Percentiles rank a stretch among this genome's conserved stretches.
Conservation (phyloP, 1,140 invertebrate species). For the Armadillidium nasatum region DNA sequence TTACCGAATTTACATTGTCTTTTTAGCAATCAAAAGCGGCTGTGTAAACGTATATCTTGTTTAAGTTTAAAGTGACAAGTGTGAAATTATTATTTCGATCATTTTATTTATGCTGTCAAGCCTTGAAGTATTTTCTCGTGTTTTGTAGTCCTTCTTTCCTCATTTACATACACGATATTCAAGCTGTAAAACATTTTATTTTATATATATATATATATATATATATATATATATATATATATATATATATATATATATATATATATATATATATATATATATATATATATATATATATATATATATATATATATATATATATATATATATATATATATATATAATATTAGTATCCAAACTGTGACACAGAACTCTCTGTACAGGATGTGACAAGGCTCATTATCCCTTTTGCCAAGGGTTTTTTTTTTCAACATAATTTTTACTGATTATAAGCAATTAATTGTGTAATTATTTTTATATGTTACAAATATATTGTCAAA, state of each 20-base stretch:
- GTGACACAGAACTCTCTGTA: no score
- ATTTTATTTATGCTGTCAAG: constrained; percentile 6
- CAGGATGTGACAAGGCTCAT: no score
- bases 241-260: constrained; percentile 15
- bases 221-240: constrained; percentile 15
- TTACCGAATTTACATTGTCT: neutral
- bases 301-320: no score
- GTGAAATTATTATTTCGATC: constrained; percentile 13
- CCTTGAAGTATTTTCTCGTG: constrained; percentile 6
- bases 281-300: no score
- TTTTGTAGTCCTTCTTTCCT: neutral
- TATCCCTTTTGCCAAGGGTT: no score
- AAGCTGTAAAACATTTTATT: neutral
- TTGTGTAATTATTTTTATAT: no score
- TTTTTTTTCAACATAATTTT: no score
- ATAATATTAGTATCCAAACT: no score
- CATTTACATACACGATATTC: constrained; percentile 4
- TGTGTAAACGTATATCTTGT: neutral
- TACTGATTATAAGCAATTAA: no score
- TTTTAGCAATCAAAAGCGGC: neutral
- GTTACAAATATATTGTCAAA: no score
- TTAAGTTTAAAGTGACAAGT: constrained; percentile 13
- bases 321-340: no score
- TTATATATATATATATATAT: constrained; percentile 13
- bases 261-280: neutral